Conservation (phyloP, 53 echinoderm and acorn worm genomes). For the Paracentrotus lividus region DNA sequence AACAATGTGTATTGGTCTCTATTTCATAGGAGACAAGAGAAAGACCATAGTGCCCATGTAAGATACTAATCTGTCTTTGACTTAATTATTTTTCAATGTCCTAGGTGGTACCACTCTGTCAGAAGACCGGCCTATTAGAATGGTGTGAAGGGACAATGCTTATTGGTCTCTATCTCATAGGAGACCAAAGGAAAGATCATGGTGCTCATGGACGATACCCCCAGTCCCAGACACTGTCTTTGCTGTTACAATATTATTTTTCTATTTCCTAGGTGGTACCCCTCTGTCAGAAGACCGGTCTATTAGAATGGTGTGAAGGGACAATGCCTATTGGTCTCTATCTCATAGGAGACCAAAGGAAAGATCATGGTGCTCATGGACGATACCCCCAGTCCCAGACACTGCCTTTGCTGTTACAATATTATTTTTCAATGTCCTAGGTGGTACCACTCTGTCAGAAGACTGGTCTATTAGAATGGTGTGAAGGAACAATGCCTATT, state of each 20-base stretch:
- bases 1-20: slow-evolving; percentile 91
- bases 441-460: slow-evolving; percentile 95
- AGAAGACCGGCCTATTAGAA: slow-evolving; percentile 92
- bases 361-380: slow-evolving; percentile 85
- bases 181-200: slow-evolving; percentile 76
- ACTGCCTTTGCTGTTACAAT: too few relatives aligned
- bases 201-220: slow-evolving; percentile 92
- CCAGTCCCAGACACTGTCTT: too few relatives aligned
- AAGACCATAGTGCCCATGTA: slow-evolving; percentile 85
- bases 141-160: slow-evolving; percentile 99
- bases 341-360: slow-evolving; percentile 83
- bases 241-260: too few relatives aligned
- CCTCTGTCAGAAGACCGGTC: slow-evolving; percentile 92
- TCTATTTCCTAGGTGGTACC: slow-evolving; percentile 80
- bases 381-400: too few relatives aligned
- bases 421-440: slow-evolving; percentile 37
- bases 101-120: slow-evolving; percentile 93
- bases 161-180: slow-evolving; percentile 88
- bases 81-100: not conserved
- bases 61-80: too few relatives aligned
- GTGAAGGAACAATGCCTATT: slow-evolving; percentile 95
- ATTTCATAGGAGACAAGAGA: slow-evolving; percentile 86
- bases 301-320: slow-evolving; percentile 95
- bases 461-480: slow-evolving; percentile 96
- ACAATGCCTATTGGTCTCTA: slow-evolving; percentile 94